Conservation (phyloP, 2,797 vertebrate genomes). For the Aselliscus stoliczkanus region DNA sequence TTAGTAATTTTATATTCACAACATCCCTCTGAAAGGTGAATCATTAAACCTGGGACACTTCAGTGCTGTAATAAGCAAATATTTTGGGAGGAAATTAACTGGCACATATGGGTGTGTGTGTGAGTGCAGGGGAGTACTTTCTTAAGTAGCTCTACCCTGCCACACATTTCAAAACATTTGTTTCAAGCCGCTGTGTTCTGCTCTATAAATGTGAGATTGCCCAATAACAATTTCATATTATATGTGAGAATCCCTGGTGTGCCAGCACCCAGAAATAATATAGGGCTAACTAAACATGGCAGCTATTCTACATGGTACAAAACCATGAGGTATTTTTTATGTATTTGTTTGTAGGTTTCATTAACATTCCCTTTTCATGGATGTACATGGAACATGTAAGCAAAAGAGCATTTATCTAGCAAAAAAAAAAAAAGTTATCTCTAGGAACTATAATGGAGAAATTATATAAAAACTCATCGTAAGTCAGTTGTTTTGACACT, state of each 20-base stretch:
- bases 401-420: background rate
- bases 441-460: background rate
- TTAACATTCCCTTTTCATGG: background rate
- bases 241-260: background rate
- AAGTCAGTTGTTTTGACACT: slow-evolving; percentile 42
- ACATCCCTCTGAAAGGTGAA: background rate
- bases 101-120: background rate
- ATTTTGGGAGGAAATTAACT: background rate
- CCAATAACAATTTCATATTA: slow-evolving; percentile 1
- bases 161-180: slow-evolving; percentile 45
- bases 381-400: background rate
- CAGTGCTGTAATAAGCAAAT: background rate
- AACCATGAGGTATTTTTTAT: background rate
- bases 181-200: slow-evolving; percentile 32
- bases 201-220: slow-evolving; percentile 21
- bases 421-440: slow-evolving; percentile 32
- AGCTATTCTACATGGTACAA: background rate
- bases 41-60: background rate
- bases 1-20: background rate
- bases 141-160: background rate
- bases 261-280: no score
- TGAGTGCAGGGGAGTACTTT: background rate
- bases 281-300: background rate
- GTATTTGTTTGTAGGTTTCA: background rate
- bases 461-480: background rate